Conservation (phyloP, 2,113 vertebrate genomes). For the Holacanthus passer region DNA sequence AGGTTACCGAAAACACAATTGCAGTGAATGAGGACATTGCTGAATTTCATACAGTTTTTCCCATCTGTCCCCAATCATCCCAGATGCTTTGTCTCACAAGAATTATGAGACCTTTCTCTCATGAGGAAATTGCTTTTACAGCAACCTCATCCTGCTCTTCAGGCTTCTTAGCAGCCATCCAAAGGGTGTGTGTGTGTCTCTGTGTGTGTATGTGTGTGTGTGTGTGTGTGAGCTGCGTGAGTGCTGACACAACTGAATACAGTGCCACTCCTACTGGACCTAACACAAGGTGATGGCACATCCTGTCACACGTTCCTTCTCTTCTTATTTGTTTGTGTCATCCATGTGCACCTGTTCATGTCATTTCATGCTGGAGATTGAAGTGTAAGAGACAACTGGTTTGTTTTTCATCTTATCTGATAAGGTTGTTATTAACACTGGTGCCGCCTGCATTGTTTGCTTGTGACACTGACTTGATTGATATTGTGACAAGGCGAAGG, state of each 20-base stretch:
- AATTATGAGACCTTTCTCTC: conserved; percentile 75
- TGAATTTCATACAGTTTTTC: conserved; percentile 55
- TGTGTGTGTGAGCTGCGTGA: conserved; percentile 42
- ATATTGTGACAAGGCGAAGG: conserved; percentile 56
- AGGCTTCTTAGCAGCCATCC: conserved; percentile 52
- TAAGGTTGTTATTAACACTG: conserved; percentile 56
- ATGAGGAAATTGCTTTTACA: conserved; percentile 77
- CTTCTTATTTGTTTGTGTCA: conserved; percentile 67
- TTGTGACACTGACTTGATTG: conserved; percentile 53
- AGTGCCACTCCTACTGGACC: conserved; percentile 57
- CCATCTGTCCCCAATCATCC: conserved; percentile 63
- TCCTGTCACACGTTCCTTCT: conserved; percentile 61
- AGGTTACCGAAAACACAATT: conserved; percentile 64
- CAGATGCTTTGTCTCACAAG: conserved; percentile 71
- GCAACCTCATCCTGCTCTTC: conserved; percentile 65
- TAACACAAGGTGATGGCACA: conserved; percentile 68
- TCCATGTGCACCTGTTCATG: conserved; percentile 40
- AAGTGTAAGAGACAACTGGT: conserved; percentile 42
- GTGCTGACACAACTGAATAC: conserved; percentile 72
- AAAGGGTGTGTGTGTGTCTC: conserved; percentile 25
- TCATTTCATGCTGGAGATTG: conserved; percentile 48
- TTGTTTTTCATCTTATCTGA: conserved; percentile 56
- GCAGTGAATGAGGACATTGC: conserved; percentile 62
- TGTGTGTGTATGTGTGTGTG: conserved; percentile 40
- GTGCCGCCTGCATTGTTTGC: conserved; percentile 47